phyloP scores from a whole-genome alignment of 2,113 vertebrate species.

The Haemorhous mexicanus region DNA sequence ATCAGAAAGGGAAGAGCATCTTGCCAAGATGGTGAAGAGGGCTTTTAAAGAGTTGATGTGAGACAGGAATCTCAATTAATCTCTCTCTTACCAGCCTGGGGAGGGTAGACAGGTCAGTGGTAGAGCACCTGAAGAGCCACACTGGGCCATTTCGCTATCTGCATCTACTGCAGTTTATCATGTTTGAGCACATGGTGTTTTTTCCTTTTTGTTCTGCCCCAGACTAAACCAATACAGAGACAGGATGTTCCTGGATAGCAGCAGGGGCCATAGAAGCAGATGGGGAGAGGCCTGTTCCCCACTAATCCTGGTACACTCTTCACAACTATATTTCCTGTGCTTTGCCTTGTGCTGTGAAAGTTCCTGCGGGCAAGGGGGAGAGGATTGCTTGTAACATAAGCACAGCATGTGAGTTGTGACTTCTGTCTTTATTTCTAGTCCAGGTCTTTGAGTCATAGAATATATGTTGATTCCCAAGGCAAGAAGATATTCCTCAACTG shows the following conservation, averaged over 20 bases:
- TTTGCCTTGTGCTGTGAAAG: not conserved
- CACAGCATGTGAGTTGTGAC: not conserved
- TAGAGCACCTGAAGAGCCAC: not conserved
- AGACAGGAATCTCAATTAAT: not conserved
- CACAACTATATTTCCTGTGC: not conserved
- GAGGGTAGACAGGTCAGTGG: not conserved
- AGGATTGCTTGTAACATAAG: not conserved
- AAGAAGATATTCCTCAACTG: not conserved
- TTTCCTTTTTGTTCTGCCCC: not conserved
- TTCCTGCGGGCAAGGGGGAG: not conserved
- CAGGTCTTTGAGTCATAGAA: not conserved
- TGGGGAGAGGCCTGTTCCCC: not conserved
- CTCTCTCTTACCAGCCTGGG: not conserved
- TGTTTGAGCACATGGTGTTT: not conserved
- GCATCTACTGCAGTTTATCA: not conserved
- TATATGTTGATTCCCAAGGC: not conserved
- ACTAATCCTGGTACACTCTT: not conserved
- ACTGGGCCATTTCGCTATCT: not conserved
- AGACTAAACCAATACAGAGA: not conserved
- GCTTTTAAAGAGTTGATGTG: not conserved
- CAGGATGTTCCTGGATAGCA: not conserved
- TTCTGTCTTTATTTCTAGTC: not conserved
- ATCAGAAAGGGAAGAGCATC: not conserved
- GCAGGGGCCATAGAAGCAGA: not conserved
- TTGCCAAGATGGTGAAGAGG: not conserved